A percentile compares a stretch with the other conserved stretches of the same genome.
Evolutionary conservation across 2,888 invertebrate genomes (phyloP).

Genomic region (Fabriciana adippe): DNA sequence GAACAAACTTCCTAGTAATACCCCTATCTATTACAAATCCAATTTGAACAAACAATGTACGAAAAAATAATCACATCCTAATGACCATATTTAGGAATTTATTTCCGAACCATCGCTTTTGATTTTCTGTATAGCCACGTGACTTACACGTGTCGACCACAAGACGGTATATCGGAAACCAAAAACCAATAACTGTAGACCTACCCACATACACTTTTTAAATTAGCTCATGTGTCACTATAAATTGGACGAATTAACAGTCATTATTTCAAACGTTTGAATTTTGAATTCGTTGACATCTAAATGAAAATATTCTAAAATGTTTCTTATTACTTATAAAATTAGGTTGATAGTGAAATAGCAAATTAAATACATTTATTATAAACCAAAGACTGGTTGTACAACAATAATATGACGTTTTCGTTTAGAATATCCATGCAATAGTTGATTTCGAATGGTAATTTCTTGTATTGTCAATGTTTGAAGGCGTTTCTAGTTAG

Average conservation of each 20-base stretch:
- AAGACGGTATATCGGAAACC: constrained; percentile 62
- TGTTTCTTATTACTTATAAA: constrained; percentile 22
- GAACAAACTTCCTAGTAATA: constrained; percentile 43
- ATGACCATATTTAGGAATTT: constrained; percentile 76
- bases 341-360: constrained; percentile 30
- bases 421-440: constrained; percentile 38
- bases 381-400: constrained; percentile 52
- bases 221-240: constrained; percentile 26
- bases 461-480: constrained; percentile 64
- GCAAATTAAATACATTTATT: constrained; percentile 44
- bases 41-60: constrained; percentile 61
- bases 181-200: constrained; percentile 46
- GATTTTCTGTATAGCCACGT: constrained; percentile 70
- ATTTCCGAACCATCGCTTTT: constrained; percentile 74
- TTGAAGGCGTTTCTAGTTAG: constrained; percentile 49
- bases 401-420: constrained; percentile 51
- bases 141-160: constrained; percentile 63
- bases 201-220: constrained; percentile 17
- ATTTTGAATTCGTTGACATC: constrained; percentile 53
- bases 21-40: constrained; percentile 74
- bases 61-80: constrained; percentile 72
- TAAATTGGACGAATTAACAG: constrained; percentile 52
- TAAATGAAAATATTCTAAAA: not conserved
- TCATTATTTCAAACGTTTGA: constrained; percentile 74
- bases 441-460: constrained; percentile 43